Base-by-base conservation (phyloP, 1,140 invertebrate species). In the Nephotettix cincticeps region DNA sequence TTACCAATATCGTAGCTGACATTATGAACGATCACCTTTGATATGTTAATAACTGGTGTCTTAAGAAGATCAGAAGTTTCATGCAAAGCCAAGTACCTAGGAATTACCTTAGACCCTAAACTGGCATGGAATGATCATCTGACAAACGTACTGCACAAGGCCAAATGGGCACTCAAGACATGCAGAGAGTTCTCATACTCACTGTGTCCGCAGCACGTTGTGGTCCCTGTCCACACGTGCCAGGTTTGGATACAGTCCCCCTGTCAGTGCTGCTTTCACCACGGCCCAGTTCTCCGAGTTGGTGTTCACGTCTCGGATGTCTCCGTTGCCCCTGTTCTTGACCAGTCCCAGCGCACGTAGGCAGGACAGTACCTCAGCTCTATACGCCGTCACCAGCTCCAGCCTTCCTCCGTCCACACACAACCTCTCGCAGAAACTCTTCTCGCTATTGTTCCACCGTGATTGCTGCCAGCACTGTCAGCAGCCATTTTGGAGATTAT, bases 241-340 rank as follows among this genome's bases (percentile, higher is more conserved):
- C 27, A 98, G 81, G 77, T 95, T 94, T 0, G 96, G 95, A 83
- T 97, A 98, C 28, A 93, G 83, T 1, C 95, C 95, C 28, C 90
- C 91, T 61, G 90, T 88, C 2, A 99, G 78, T 2, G 93, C 93
- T 1, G 94, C 95, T 81, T 98, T 98, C 0, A 98, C 91, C 14
- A 97, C 86, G 17, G 92, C 88, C 95, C 95, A 98, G 80, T 93
- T 94, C 76, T 93, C 90, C 0, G 95, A 94, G 82, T 96, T 93
- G 0, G 84, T 80, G 82, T 98, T 98, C 1, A 93, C 83, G 73
- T 90, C 89, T 74, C 89, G 83, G 28, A 95, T 90, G 77, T 93
- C 90, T 17, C 84, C 82, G 32, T 81, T 80, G 23, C 86, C 87
- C 74, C 82, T 84, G 19, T 77, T 90, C 88, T 73, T 88, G 0